Evolutionary conservation across 2,113 vertebrate species (phyloP).

Genomic region (Dendrocopos noguchii): DNA sequence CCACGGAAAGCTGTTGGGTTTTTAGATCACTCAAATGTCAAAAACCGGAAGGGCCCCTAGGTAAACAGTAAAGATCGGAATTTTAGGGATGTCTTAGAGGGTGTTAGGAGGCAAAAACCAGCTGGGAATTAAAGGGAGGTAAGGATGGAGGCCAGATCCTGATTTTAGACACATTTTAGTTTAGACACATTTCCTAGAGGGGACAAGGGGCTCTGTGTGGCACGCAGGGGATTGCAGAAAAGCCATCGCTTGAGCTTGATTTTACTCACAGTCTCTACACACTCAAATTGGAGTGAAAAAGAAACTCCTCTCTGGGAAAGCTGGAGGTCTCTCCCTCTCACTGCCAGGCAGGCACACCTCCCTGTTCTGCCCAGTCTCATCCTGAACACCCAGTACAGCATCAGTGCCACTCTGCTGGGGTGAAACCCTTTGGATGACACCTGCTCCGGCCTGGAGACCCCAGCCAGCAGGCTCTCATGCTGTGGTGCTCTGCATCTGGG

Average conservation of each 20-base stretch:
- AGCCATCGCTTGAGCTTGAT: neutral
- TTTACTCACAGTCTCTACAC: neutral
- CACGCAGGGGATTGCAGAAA: neutral
- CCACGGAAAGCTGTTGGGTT: neutral
- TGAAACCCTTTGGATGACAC: neutral
- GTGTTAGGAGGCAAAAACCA: neutral
- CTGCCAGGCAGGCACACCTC: too few relatives aligned
- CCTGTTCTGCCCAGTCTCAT: neutral
- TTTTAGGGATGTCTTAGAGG: neutral
- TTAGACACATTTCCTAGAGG: neutral
- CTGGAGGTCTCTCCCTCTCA: neutral
- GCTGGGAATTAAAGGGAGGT: neutral
- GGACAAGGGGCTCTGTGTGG: neutral
- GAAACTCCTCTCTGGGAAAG: neutral
- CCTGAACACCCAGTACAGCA: neutral
- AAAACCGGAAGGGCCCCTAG: neutral
- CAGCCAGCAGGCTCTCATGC: fast-evolving
- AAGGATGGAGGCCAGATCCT: neutral
- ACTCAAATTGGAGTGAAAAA: neutral
- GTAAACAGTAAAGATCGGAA: neutral
- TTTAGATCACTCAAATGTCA: conserved; percentile 15
- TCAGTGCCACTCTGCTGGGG: neutral
- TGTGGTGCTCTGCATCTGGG: fast-evolving
- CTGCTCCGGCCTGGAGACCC: neutral
- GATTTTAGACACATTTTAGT: too few relatives aligned